A percentile compares a stretch with the other conserved stretches of the same genome.
Conservation (phyloP, 2,113 vertebrate genomes). For the Myocastor coypus region DNA sequence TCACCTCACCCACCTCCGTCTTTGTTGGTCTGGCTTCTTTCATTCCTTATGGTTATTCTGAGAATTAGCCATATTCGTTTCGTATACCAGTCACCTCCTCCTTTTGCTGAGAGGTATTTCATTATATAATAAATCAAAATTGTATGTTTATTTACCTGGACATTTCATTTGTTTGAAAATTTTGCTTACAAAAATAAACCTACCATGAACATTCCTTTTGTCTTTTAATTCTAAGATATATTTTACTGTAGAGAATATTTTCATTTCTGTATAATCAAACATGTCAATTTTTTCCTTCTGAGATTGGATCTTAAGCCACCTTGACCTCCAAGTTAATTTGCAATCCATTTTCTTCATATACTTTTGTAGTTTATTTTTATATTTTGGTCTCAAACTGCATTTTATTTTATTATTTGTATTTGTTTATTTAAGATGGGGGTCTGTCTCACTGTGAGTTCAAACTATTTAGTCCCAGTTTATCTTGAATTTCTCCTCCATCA, state of each 20-base stretch:
- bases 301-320: not conserved
- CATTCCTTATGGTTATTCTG: no score
- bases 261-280: not conserved
- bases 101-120: not conserved
- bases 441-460: not conserved
- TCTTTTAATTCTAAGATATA: not conserved
- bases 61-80: no score
- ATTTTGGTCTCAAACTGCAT: not conserved
- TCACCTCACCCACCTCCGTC: no score
- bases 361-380: constrained; percentile 23
- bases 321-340: not conserved
- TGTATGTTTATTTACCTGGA: not conserved
- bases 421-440: not conserved
- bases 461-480: not conserved
- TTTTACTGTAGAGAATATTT: not conserved
- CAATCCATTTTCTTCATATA: not conserved
- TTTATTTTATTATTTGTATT: not conserved
- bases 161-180: not conserved
- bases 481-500: not conserved
- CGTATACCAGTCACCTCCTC: not conserved
- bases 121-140: not conserved
- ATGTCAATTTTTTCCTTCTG: not conserved
- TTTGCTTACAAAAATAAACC: not conserved
- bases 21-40: no score
- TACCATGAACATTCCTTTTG: not conserved